phyloP scores from a whole-genome alignment of 2,888 invertebrate species.

The Mactromeris polynyma region DNA sequence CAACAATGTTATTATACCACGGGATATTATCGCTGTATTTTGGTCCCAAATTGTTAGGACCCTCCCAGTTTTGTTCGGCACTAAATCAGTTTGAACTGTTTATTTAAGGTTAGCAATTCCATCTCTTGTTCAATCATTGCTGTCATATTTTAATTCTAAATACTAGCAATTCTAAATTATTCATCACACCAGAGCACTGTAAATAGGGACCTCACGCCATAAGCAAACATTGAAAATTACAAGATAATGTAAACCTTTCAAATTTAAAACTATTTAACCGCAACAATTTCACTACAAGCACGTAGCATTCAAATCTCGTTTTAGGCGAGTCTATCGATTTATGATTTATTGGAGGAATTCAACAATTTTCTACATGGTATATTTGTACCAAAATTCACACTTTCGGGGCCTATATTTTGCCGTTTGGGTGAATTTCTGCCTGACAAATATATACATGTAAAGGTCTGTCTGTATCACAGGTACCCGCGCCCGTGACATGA shows the following conservation, averaged over 20 bases:
- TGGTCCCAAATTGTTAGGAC: background rate
- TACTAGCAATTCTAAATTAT: background rate
- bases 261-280: background rate
- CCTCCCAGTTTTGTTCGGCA: background rate
- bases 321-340: background rate
- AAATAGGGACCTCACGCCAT: background rate
- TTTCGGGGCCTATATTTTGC: no score
- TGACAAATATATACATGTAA: no score
- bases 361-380: no score
- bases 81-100: background rate
- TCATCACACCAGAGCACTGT: background rate
- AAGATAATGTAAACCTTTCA: background rate
- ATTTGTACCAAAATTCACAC: no score
- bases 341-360: background rate
- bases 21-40: background rate
- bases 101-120: background rate
- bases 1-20: background rate
- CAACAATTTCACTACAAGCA: slow-evolving; percentile 4
- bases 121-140: background rate
- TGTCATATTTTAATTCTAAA: background rate
- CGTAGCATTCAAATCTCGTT: background rate
- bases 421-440: no score
- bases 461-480: no score
- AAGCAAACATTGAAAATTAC: background rate
- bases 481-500: no score